Conservation (phyloP, 2,113 vertebrate species). For the Cavia porcellus region DNA sequence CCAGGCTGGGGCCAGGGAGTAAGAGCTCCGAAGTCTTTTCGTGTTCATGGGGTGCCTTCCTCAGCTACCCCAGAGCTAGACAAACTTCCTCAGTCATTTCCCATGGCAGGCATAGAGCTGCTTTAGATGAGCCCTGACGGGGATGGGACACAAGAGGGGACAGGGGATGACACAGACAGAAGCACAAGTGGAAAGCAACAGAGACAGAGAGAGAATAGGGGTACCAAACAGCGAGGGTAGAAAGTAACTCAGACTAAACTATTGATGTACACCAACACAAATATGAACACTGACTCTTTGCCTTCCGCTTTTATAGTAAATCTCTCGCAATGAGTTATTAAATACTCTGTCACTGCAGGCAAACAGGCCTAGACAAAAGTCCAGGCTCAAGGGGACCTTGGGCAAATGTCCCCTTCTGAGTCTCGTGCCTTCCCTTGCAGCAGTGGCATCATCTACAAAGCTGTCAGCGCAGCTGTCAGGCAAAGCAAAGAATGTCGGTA, state of each 20-base stretch:
- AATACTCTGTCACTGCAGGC: too few relatives aligned
- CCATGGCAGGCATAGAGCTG: neutral
- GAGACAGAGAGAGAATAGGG: neutral
- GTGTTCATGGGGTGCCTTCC: accelerated
- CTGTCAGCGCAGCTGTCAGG: accelerated
- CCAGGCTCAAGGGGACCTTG: neutral
- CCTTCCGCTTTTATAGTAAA: neutral
- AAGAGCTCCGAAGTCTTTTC: neutral
- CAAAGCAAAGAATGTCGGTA: neutral
- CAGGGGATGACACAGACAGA: neutral
- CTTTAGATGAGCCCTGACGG: neutral
- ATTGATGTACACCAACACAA: neutral
- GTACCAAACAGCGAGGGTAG: neutral
- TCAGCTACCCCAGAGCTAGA: neutral
- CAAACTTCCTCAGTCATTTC: neutral
- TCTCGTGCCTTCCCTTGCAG: accelerated
- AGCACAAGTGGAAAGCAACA: neutral
- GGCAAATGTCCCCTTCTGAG: neutral
- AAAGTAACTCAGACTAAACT: neutral
- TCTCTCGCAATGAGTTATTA: neutral
- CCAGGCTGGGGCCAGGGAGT: neutral
- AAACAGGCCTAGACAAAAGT: neutral
- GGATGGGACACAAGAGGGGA: neutral
- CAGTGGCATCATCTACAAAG: accelerated
- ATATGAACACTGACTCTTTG: neutral